These are phyloP conservation scores for Heptranchias perlo DNA, from an alignment of 2,113 vertebrate species.

Conservation along the genomic window DNA sequence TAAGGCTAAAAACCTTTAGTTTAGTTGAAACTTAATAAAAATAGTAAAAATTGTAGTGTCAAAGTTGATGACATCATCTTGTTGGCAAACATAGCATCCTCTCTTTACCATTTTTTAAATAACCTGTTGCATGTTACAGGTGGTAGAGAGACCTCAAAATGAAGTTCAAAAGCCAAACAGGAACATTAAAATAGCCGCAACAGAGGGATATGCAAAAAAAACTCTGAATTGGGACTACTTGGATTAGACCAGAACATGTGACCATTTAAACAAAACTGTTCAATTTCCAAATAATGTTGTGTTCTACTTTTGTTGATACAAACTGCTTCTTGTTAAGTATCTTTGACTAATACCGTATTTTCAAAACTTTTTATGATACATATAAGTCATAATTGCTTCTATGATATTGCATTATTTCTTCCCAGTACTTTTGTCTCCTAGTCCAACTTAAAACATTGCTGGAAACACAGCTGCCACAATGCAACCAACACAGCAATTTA, in stretches of 20 bases:
- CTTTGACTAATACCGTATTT: neutral
- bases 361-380: neutral
- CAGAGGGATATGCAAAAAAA: neutral
- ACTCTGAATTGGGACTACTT: neutral
- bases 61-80: too few species aligned
- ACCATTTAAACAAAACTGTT: neutral
- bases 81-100: too few species aligned
- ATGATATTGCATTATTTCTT: neutral
- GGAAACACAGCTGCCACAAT: neutral
- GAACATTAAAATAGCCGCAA: neutral
- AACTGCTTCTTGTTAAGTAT: neutral
- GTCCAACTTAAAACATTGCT: neutral
- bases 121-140: neutral
- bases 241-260: too few species aligned
- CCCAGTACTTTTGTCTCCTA: neutral
- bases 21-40: too few species aligned
- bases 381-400: neutral
- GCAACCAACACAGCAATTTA: neutral
- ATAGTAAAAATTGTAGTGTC: too few species aligned
- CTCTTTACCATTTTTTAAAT: neutral
- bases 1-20: too few species aligned
- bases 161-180: neutral
- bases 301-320: neutral
- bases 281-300: too few species aligned
- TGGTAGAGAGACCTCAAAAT: neutral